These are phyloP conservation scores for Xiphophorus hellerii DNA, from an alignment of 2,113 vertebrate species.

Conservation along the genomic window DNA sequence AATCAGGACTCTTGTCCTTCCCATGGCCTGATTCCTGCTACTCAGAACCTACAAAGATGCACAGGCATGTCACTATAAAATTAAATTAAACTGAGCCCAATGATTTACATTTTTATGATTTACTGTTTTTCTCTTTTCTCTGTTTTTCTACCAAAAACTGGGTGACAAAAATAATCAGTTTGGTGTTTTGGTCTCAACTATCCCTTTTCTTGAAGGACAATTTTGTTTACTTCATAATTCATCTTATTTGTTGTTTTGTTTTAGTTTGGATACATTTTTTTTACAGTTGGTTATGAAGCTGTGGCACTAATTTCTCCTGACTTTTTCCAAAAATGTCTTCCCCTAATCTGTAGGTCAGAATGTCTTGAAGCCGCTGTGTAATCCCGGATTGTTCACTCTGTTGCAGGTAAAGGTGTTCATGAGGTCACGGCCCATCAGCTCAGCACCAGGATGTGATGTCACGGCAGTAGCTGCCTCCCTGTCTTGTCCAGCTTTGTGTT, in stretches of 20 bases:
- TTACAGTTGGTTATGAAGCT: too few species aligned
- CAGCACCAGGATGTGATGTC: conserved; percentile 69
- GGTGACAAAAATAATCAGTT: too few species aligned
- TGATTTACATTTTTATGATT: too few species aligned
- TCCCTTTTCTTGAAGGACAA: too few species aligned
- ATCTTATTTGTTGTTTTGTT: too few species aligned
- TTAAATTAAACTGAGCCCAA: too few species aligned
- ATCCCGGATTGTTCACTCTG: background rate
- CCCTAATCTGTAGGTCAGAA: background rate
- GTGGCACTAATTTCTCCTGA: background rate
- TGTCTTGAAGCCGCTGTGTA: too few species aligned
- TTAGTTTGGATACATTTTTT: background rate
- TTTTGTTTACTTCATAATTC: too few species aligned
- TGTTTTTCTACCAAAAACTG: background rate
- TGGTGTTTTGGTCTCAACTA: too few species aligned
- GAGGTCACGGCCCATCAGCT: conserved; percentile 6
- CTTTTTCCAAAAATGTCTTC: background rate
- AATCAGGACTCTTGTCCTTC: conserved; percentile 44
- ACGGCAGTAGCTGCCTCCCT: conserved; percentile 5
- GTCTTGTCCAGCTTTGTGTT: conserved; percentile 47
- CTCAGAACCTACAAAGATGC: background rate
- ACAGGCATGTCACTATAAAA: too few species aligned
- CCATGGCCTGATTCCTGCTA: conserved; percentile 9
- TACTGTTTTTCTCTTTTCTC: too few species aligned
- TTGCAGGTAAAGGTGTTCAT: conserved; percentile 50